Percentiles rank a stretch among this genome's conserved stretches.
These are phyloP conservation scores for Pithys albifrons DNA, from an alignment of 2,113 vertebrate genomes.

Conservation along the genomic window DNA sequence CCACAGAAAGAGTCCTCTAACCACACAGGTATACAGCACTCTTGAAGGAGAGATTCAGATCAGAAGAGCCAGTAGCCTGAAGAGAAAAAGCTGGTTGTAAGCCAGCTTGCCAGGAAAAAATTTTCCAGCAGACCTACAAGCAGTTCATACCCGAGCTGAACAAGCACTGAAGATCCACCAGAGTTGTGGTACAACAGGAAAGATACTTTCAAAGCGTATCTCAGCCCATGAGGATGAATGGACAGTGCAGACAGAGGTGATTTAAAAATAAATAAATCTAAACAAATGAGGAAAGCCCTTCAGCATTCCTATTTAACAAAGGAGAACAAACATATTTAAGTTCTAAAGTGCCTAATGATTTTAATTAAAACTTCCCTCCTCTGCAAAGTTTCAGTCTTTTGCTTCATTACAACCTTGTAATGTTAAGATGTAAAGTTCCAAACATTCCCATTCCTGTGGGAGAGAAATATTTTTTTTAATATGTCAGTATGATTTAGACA, in stretches of 20 bases:
- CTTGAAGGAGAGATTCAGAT: neutral
- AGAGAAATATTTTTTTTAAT: neutral
- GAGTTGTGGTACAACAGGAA: neutral
- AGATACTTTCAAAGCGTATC: neutral
- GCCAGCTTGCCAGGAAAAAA: neutral
- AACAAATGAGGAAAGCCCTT: neutral
- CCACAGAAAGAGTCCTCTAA: neutral
- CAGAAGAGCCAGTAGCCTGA: neutral
- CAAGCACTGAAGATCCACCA: neutral
- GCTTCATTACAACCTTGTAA: neutral
- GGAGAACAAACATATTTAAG: neutral
- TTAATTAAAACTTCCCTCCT: neutral
- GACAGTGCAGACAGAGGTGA: neutral
- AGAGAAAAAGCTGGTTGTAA: neutral
- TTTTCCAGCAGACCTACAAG: neutral
- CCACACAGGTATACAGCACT: neutral
- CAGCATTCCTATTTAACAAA: neutral
- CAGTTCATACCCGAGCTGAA: neutral
- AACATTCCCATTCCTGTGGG: neutral
- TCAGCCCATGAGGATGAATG: neutral
- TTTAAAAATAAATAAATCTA: neutral
- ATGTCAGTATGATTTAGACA: neutral
- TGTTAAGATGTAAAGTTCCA: neutral
- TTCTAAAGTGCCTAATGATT: neutral
- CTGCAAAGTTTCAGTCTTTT: conserved; percentile 1